Base-by-base conservation (phyloP, 2,113 vertebrate species). In the Centrocercus urophasianus region DNA sequence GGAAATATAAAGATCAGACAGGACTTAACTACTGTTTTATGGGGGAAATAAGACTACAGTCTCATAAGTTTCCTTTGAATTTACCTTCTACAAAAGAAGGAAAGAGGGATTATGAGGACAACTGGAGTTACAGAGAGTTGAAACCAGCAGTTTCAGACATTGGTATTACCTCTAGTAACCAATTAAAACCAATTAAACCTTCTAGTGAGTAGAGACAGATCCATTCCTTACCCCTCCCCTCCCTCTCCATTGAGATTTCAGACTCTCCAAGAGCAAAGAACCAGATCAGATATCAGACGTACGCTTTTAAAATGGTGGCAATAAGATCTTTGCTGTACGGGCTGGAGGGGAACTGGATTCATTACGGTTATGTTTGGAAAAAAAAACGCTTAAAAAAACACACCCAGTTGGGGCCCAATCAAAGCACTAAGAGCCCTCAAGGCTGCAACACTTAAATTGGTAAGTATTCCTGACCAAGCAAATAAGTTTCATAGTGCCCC, bases 401-500 rank as follows among this genome's bases (percentile, higher is more conserved):
- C 90, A 93, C 54, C 80, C 61, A 88, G 34, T 10, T 82, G 83
- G 54, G 66, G n/a, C 70, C 38, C 27, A 93, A 63, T 86, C 82
- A 93, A 95, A 90, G 61, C 73, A 47, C 21, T 15, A 19, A 47
- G 76, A 72, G 63, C 59, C 79, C 83, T 38, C 0, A 1, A 88
- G 86, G 88, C 80, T 72, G 48, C 69, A 78, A 14, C 56, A 36
- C 83, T 64, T 48, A 14, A 7, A 63, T 2, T 48, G 67, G 56
- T 85, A 95, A 48, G 57, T 75, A 86, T 43, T 90, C 40, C 76
- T 84, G 83, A 88, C 48, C 88, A 57, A 73, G 70, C 73, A 83
- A 73, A 5, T 30, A 42, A 54, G 25, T 7, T 43, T 56, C 16
- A 15, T 1, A 52, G 76, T 63, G 70, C 61, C 78, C 83, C 66